A percentile compares a stretch with the other conserved stretches of the same genome.
These are phyloP conservation scores for Chironomus striatipennis DNA, from an alignment of 1,140 invertebrate species.

Conservation along the genomic window DNA sequence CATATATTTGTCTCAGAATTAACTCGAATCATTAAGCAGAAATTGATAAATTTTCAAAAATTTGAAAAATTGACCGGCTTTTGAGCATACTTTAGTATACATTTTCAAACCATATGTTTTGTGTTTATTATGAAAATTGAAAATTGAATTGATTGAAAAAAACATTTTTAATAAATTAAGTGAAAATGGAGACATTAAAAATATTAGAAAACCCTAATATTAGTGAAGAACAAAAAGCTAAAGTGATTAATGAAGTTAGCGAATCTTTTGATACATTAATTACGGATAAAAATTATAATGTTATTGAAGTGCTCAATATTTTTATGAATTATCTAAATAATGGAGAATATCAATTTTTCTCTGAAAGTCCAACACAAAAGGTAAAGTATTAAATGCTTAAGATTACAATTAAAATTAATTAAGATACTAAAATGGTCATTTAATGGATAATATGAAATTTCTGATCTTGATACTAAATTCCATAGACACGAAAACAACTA, in stretches of 20 bases:
- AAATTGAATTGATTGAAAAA: no score
- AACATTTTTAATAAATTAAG: no score
- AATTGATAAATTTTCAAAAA: no score
- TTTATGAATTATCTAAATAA: conserved; percentile 90
- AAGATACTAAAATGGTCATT: conserved; percentile 22
- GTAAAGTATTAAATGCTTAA: conserved; percentile 39
- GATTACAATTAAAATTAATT: no score
- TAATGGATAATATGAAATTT: neutral
- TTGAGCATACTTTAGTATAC: no score
- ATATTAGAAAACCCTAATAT: conserved; percentile 66
- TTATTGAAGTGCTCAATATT: conserved; percentile 81
- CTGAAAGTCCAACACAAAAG: conserved; percentile 87
- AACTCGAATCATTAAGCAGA: no score
- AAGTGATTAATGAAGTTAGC: conserved; percentile 91
- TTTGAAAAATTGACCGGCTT: no score
- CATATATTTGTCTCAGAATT: no score
- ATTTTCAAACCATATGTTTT: no score
- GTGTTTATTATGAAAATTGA: no score
- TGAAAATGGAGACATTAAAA: conserved; percentile 44
- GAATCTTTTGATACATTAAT: conserved; percentile 91
- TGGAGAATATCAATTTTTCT: conserved; percentile 89
- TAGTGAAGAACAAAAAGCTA: conserved; percentile 84
- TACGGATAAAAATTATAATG: conserved; percentile 76
- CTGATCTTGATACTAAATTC: neutral
- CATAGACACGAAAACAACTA: conserved; percentile 72